Conservation (phyloP, 2,113 vertebrate genomes). For the Pterocles burchelli region DNA sequence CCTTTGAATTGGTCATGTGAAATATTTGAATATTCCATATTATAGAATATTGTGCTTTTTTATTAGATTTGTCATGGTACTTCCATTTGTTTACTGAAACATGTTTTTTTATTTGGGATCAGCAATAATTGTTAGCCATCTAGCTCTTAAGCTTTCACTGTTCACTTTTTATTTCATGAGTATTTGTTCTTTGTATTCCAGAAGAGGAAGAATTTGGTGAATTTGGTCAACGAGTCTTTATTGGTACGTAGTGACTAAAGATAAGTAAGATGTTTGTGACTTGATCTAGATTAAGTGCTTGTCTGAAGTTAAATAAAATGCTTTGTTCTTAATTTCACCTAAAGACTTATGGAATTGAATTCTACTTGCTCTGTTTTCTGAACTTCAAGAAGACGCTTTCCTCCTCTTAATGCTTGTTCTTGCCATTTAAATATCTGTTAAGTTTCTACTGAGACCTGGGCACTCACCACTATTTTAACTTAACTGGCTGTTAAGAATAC, state of each 20-base stretch:
- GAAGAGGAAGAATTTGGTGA: conserved; percentile 88
- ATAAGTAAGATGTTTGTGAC: not conserved
- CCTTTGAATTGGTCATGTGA: not conserved
- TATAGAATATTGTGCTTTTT: not conserved
- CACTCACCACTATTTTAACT: not conserved
- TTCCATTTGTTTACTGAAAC: not conserved
- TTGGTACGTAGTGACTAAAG: conserved; percentile 78
- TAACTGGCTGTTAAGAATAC: not conserved
- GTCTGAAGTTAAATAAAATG: not conserved
- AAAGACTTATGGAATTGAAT: not conserved
- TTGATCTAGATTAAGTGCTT: not conserved
- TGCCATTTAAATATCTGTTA: not conserved
- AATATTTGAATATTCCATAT: not conserved
- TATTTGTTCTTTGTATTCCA: conserved; percentile 59
- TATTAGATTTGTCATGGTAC: not conserved
- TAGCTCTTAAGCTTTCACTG: not conserved
- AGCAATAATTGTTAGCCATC: not conserved
- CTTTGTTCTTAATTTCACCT: not conserved
- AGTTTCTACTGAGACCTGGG: not conserved
- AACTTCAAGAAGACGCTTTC: not conserved
- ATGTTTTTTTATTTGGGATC: not conserved
- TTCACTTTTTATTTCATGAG: not conserved
- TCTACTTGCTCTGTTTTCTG: not conserved
- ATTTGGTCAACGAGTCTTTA: conserved; percentile 80
- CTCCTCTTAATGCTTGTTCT: not conserved